Conservation (phyloP, 2,888 invertebrate genomes). For the Amphipoea lucens region DNA sequence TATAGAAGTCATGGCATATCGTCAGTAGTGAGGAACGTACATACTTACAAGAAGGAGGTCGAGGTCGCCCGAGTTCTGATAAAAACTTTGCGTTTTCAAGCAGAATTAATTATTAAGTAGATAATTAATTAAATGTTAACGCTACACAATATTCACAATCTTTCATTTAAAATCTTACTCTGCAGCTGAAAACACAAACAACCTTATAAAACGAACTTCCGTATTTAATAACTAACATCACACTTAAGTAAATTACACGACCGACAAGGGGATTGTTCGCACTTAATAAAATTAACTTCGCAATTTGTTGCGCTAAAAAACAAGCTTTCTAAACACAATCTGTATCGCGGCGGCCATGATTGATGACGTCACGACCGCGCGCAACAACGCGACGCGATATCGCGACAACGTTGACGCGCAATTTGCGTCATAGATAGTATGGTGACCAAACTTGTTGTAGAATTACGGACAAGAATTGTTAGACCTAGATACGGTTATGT, state of each 20-base stretch:
- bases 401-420: constrained; percentile 70
- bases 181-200: not conserved
- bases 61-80: not conserved
- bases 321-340: constrained; percentile 64
- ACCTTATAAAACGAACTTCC: not conserved
- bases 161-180: not conserved
- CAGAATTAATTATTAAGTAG: not conserved
- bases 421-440: constrained; percentile 71
- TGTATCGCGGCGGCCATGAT: constrained; percentile 68
- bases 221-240: constrained; percentile 33
- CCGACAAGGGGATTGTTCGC: constrained; percentile 47
- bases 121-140: not conserved
- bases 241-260: constrained; percentile 57
- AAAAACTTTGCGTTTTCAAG: not conserved
- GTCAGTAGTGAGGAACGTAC: not conserved
- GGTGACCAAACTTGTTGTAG: constrained; percentile 50
- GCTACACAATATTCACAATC: not conserved
- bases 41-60: no score
- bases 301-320: constrained; percentile 61
- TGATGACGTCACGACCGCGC: constrained; percentile 71
- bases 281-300: constrained; percentile 66
- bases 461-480: constrained; percentile 10
- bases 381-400: constrained; percentile 52
- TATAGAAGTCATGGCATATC: not conserved
- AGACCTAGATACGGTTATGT: not conserved